Percentiles rank a stretch among this genome's conserved stretches.
phyloP scores from a whole-genome alignment of 2,888 invertebrate genomes.

The Hoplodrina ambigua region DNA sequence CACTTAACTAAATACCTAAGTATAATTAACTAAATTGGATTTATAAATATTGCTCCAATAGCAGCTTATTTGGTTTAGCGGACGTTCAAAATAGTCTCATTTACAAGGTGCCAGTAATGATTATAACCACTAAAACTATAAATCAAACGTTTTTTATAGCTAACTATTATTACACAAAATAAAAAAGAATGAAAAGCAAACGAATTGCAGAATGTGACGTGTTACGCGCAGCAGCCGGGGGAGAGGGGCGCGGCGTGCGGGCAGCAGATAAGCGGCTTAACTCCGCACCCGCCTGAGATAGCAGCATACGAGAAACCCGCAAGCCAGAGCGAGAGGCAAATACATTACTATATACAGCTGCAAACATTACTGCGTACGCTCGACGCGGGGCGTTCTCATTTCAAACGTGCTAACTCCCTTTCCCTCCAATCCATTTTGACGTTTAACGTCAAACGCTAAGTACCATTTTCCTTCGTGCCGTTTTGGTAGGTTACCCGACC shows the following conservation, averaged over 20 bases:
- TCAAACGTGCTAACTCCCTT: constrained; percentile 71
- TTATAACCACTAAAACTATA: constrained; percentile 56
- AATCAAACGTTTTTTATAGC: constrained; percentile 60
- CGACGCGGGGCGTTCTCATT: constrained; percentile 64
- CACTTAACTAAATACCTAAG: constrained; percentile 16
- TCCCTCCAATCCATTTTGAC: constrained; percentile 54
- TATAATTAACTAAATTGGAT: constrained; percentile 24
- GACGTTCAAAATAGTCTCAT: constrained; percentile 39
- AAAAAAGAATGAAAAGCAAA: constrained; percentile 64
- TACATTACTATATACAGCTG: constrained; percentile 86
- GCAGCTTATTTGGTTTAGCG: constrained; percentile 31
- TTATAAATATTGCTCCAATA: constrained; percentile 21
- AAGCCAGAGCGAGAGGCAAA: constrained; percentile 72
- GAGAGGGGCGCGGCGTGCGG: constrained; percentile 85
- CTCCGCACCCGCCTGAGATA: constrained; percentile 82
- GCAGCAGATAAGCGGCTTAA: constrained; percentile 90
- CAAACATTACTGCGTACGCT: constrained; percentile 83
- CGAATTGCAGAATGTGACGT: constrained; percentile 81
- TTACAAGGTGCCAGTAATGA: constrained; percentile 43
- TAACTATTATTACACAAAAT: constrained; percentile 56
- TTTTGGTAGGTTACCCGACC: constrained; percentile 67
- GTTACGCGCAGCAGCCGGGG: constrained; percentile 85
- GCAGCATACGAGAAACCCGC: constrained; percentile 56
- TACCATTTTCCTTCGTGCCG: constrained; percentile 56
- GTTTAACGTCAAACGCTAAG: constrained; percentile 38